Conservation (phyloP, 1,140 invertebrate genomes). For the Aricia agestis region DNA sequence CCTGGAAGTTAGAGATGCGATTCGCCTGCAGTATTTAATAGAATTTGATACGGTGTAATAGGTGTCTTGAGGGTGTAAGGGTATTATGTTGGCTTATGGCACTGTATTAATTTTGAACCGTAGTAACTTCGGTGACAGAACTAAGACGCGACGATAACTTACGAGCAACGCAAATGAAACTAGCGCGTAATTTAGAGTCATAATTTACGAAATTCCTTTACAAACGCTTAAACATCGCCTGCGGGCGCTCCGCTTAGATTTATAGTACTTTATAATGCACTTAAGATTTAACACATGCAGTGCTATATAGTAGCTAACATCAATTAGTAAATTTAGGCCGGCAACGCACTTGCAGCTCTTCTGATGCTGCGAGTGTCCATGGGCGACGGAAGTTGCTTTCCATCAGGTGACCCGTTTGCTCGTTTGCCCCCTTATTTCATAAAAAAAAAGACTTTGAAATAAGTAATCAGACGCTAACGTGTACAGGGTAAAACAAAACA, state of each 20-base stretch:
- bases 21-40: slow-evolving; percentile 30
- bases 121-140: slow-evolving; percentile 75
- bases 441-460: not conserved
- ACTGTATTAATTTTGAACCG: slow-evolving; percentile 76
- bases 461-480: too few relatives aligned
- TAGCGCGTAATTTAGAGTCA: slow-evolving; percentile 73
- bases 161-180: slow-evolving; percentile 74
- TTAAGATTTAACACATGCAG: slow-evolving; percentile 16
- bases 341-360: too few relatives aligned
- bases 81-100: slow-evolving; percentile 72
- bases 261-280: slow-evolving; percentile 38
- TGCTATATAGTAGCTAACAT: not conserved
- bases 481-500: too few relatives aligned
- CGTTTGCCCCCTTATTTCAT: too few relatives aligned
- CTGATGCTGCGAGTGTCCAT: too few relatives aligned
- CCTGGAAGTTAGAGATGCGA: slow-evolving; percentile 30
- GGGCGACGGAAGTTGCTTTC: too few relatives aligned
- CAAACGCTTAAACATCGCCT: slow-evolving; percentile 37
- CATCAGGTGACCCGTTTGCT: too few relatives aligned
- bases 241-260: slow-evolving; percentile 38
- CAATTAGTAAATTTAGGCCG: too few relatives aligned
- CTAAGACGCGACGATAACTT: slow-evolving; percentile 74
- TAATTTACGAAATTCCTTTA: slow-evolving; percentile 73
- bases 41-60: slow-evolving; percentile 69
- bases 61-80: slow-evolving; percentile 60